A percentile compares a stretch with the other conserved stretches of the same genome.
phyloP scores from a whole-genome alignment of 2,113 vertebrate species.

The Corynorhinus townsendii region DNA sequence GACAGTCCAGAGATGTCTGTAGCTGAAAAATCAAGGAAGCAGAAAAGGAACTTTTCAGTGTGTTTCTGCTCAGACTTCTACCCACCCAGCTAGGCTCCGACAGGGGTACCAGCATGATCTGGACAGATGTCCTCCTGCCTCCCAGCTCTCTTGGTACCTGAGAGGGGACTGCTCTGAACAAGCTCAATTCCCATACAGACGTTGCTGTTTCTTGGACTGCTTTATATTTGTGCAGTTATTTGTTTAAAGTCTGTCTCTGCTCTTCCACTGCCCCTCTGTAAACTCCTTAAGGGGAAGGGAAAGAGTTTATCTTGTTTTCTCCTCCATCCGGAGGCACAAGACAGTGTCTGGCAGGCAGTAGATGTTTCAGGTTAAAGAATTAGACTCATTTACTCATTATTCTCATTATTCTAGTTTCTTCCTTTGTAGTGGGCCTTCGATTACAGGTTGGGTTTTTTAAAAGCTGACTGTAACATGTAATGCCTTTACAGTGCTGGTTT shows the following conservation, averaged over 20 bases:
- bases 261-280: background rate
- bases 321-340: background rate
- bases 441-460: background rate
- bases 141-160: rapidly evolving
- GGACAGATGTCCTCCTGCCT: background rate
- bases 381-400: background rate
- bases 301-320: background rate
- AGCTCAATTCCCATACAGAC: background rate
- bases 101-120: background rate
- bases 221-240: background rate
- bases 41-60: background rate
- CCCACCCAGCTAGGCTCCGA: background rate
- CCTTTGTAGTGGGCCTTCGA: background rate
- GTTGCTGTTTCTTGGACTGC: background rate
- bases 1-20: background rate
- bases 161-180: background rate
- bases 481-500: background rate
- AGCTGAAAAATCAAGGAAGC: background rate
- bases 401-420: background rate
- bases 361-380: background rate
- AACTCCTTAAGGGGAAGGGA: background rate
- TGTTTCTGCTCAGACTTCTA: background rate
- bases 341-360: background rate
- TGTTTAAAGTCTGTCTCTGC: background rate
- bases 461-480: background rate